phyloP scores from a whole-genome alignment of 2,888 invertebrate genomes.

The Meganola albula region DNA sequence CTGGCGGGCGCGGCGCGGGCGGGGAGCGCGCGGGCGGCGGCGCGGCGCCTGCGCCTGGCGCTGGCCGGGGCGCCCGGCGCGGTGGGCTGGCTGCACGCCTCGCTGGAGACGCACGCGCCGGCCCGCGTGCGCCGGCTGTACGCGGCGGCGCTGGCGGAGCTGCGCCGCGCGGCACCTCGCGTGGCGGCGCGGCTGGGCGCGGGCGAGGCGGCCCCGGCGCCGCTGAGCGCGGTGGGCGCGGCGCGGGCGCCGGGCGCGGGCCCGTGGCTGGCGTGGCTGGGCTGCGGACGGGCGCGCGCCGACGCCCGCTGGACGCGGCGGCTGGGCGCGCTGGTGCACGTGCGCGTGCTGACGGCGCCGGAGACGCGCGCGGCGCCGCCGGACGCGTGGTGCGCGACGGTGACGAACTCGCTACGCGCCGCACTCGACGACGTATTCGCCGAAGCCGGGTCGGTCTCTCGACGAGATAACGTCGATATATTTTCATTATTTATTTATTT shows the following conservation, averaged over 20 bases:
- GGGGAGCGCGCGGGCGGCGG: conserved; percentile 35
- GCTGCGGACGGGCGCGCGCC: conserved; percentile 30
- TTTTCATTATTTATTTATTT: no score
- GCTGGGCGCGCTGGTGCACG: conserved; percentile 37
- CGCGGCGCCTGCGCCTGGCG: conserved; percentile 21
- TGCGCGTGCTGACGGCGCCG: conserved; percentile 31
- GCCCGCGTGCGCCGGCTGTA: conserved; percentile 33
- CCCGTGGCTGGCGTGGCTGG: conserved; percentile 38
- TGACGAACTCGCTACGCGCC: conserved; percentile 27
- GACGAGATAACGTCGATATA: no score
- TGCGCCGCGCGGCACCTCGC: conserved; percentile 39
- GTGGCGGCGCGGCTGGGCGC: conserved; percentile 36
- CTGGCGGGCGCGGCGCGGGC: conserved; percentile 34
- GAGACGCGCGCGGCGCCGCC: conserved; percentile 28
- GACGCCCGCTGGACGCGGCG: conserved; percentile 38
- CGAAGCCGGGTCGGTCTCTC: conserved; percentile 40
- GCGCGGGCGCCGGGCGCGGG: conserved; percentile 11
- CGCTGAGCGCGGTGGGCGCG: conserved; percentile 14
- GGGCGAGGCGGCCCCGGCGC: conserved; percentile 15
- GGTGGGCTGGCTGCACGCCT: conserved; percentile 42
- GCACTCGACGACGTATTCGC: conserved; percentile 42
- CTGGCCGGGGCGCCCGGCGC: conserved; percentile 32
- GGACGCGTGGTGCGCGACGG: conserved; percentile 44
- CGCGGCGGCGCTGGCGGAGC: conserved; percentile 35
- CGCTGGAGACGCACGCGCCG: conserved; percentile 35